phyloP scores from a whole-genome alignment of 2,888 invertebrate species.

The Cyclophora punctaria region DNA sequence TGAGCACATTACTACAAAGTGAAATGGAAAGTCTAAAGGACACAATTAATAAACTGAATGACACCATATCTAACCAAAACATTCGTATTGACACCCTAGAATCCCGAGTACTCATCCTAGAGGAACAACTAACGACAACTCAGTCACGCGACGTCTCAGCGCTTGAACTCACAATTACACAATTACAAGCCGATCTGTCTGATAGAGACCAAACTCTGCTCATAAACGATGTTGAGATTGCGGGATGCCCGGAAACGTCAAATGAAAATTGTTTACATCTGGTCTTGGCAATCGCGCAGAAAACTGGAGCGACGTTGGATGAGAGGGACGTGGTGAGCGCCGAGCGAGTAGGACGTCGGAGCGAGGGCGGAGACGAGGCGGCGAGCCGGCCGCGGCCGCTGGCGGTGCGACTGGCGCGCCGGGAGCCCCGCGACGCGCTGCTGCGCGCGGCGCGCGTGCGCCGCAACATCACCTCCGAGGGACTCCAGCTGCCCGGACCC shows the following conservation, averaged over 20 bases:
- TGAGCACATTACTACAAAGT: background rate
- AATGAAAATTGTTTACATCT: constrained; percentile 1
- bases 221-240: constrained; percentile 3
- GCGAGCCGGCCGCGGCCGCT: too few relatives aligned
- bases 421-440: constrained; percentile 9
- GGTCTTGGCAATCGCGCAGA: background rate
- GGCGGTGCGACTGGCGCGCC: constrained; percentile 5
- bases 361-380: too few relatives aligned
- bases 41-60: too few relatives aligned
- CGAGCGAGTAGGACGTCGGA: constrained; percentile 1
- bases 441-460: constrained; percentile 10
- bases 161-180: background rate
- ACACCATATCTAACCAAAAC: too few relatives aligned
- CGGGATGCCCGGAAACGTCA: background rate
- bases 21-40: background rate
- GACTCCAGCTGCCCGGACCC: constrained; percentile 1
- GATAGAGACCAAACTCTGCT: constrained; percentile 7
- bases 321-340: constrained; percentile 4
- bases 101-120: too few relatives aligned
- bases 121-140: too few relatives aligned
- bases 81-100: too few relatives aligned
- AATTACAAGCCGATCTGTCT: constrained; percentile 1
- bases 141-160: too few relatives aligned
- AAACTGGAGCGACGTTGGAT: background rate
- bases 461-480: constrained; percentile 8